phyloP scores from a whole-genome alignment of 2,888 invertebrate species.

The Alloscopus bannaensis region DNA sequence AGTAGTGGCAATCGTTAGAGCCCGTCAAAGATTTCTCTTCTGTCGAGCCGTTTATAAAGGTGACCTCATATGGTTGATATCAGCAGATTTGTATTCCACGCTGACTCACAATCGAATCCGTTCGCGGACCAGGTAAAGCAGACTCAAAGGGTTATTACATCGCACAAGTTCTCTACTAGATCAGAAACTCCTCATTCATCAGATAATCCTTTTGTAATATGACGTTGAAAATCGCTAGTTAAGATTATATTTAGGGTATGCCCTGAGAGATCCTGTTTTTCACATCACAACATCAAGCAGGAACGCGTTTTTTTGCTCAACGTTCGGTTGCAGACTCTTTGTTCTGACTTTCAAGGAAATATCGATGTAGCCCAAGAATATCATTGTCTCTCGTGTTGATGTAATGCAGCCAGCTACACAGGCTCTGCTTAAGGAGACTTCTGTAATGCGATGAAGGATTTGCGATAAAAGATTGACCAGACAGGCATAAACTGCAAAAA shows the following conservation, averaged over 20 bases:
- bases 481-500: constrained; percentile 29
- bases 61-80: constrained; percentile 34
- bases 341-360: constrained; percentile 1
- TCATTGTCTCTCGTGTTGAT: background rate
- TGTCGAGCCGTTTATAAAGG: constrained; percentile 8
- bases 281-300: constrained; percentile 1
- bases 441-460: constrained; percentile 34
- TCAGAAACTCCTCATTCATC: constrained; percentile 7
- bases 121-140: background rate
- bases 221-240: constrained; percentile 10
- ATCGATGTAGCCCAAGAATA: constrained; percentile 1
- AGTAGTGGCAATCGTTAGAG: constrained; percentile 29
- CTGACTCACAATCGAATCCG: background rate
- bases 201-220: constrained; percentile 28
- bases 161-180: too few relatives aligned
- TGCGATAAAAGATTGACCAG: constrained; percentile 26
- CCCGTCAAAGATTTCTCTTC: constrained; percentile 13
- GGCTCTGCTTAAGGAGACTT: background rate
- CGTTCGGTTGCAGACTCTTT: background rate
- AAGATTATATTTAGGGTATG: background rate
- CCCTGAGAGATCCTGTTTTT: constrained; percentile 24
- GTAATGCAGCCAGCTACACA: too few relatives aligned
- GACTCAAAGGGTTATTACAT: background rate
- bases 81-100: constrained; percentile 18
- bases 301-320: constrained; percentile 2